Evolutionary conservation across 1,140 invertebrate species (phyloP).

Genomic region (Heliconius congener): DNA sequence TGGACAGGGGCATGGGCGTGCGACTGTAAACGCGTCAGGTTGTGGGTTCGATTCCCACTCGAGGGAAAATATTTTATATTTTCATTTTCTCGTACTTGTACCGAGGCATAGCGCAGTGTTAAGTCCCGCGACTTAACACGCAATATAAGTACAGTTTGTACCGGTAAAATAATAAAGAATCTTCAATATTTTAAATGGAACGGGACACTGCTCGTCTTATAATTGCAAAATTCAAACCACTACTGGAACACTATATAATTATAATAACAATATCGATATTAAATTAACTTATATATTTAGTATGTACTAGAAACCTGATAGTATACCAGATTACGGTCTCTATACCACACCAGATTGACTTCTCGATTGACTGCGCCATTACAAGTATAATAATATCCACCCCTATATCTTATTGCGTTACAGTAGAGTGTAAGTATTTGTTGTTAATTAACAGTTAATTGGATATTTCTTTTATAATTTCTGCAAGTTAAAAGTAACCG

Average conservation of each 20-base stretch:
- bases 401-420: constrained; percentile 33
- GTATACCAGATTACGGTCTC: background rate
- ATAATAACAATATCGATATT: background rate
- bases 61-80: too few species aligned
- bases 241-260: background rate
- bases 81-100: too few species aligned
- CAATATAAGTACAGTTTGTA: too few species aligned
- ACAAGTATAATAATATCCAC: constrained; percentile 35
- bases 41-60: too few species aligned
- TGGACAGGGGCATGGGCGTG: too few species aligned
- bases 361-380: constrained; percentile 28
- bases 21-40: too few species aligned
- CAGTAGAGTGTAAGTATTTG: constrained; percentile 9
- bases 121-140: too few species aligned
- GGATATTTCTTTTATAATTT: background rate
- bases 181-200: too few species aligned
- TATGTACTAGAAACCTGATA: background rate
- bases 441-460: background rate
- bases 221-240: too few species aligned
- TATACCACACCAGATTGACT: constrained; percentile 26
- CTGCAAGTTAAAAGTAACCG: background rate
- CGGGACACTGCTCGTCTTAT: too few species aligned
- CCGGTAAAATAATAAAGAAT: too few species aligned
- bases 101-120: too few species aligned
- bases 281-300: background rate